Evolutionary conservation across 2,113 vertebrate genomes (phyloP).

Genomic region (Crotophaga sulcirostris): DNA sequence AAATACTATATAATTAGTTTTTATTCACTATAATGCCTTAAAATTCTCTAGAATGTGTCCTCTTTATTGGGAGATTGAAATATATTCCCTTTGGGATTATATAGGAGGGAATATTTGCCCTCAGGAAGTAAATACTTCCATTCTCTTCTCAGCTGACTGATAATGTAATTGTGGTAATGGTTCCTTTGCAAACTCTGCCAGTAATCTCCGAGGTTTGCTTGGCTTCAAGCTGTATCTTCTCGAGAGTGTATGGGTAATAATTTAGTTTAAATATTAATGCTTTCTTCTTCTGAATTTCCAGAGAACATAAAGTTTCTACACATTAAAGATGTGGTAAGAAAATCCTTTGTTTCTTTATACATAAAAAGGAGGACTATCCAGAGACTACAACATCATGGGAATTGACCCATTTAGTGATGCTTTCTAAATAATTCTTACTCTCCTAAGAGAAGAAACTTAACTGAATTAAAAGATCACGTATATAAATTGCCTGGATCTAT

Average conservation of each 20-base stretch:
- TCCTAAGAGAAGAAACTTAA: constrained; percentile 10
- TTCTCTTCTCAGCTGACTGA: background rate
- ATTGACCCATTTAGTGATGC: constrained; percentile 19
- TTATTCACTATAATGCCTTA: background rate
- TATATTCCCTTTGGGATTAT: background rate
- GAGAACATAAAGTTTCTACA: background rate
- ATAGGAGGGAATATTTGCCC: background rate
- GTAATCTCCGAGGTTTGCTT: background rate
- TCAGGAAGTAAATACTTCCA: background rate
- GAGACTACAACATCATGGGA: background rate
- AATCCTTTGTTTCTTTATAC: background rate
- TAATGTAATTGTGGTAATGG: background rate
- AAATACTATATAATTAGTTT: background rate
- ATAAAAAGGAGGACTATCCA: background rate
- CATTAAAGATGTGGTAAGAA: background rate
- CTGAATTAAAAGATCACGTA: constrained; percentile 17
- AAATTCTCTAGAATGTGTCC: background rate
- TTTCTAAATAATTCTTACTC: background rate
- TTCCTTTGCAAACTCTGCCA: background rate
- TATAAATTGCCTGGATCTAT: background rate
- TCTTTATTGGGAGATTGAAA: background rate
- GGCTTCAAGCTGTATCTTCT: background rate
- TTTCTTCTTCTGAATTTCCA: background rate
- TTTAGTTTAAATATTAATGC: background rate
- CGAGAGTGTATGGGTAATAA: background rate